Percentiles rank a stretch among this genome's conserved stretches.
Evolutionary conservation across 2,888 invertebrate species (phyloP).

Genomic region (Xanthostigma xanthostigma): DNA sequence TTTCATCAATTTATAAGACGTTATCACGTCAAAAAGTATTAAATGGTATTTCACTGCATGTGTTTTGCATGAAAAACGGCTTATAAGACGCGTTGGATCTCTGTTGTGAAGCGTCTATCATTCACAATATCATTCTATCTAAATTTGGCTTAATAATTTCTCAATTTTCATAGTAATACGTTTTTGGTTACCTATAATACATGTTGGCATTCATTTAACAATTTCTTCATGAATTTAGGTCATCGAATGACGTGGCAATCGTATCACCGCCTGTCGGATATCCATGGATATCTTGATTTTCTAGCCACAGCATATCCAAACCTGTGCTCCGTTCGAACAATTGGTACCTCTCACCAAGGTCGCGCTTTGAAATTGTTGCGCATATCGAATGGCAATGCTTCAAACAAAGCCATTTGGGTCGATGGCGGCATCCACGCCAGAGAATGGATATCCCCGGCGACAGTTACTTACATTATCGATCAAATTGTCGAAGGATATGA

Average conservation of each 20-base stretch:
- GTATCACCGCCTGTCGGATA: conserved; percentile 53
- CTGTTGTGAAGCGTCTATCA: too few species aligned
- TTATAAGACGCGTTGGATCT: too few species aligned
- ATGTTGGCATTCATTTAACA: too few species aligned
- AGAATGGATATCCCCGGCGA: conserved; percentile 78
- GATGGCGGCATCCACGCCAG: conserved; percentile 58
- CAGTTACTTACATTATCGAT: conserved; percentile 61
- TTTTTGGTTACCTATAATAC: too few species aligned
- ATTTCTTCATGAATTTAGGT: conserved; percentile 15
- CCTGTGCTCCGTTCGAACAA: conserved; percentile 52
- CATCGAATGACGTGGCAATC: conserved; percentile 61
- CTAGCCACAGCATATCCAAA: conserved; percentile 56
- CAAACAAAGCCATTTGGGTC: conserved; percentile 48
- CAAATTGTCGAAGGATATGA: conserved; percentile 53
- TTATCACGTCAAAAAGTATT: too few species aligned
- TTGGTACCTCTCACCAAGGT: conserved; percentile 62
- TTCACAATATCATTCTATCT: too few species aligned
- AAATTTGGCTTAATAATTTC: too few species aligned
- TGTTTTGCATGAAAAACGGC: too few species aligned
- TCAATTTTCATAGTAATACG: too few species aligned
- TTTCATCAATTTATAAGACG: too few species aligned
- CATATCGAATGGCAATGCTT: conserved; percentile 50
- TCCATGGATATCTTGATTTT: conserved; percentile 56
- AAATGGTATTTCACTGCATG: too few species aligned
- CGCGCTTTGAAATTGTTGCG: conserved; percentile 53